Percentiles rank a stretch among this genome's conserved stretches.
Evolutionary conservation across 2,113 vertebrate species (phyloP).

Genomic region (Silurus asotus): DNA sequence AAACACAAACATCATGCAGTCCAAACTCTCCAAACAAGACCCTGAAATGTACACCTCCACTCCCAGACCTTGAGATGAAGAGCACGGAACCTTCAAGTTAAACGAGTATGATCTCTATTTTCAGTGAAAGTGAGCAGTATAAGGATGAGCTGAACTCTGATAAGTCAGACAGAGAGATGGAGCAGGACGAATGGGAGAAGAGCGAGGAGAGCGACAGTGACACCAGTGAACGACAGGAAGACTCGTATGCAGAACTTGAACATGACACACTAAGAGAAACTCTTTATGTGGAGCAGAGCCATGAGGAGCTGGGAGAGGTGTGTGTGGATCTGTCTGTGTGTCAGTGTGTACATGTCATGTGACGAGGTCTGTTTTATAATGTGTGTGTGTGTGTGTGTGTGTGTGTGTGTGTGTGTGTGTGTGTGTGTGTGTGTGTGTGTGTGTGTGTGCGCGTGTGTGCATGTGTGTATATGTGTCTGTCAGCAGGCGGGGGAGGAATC

Average conservation of each 20-base stretch:
- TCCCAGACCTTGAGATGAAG: not conserved
- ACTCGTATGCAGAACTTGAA: conserved; percentile 86
- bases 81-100: conserved; percentile 68
- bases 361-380: not conserved
- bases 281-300: conserved; percentile 85
- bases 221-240: conserved; percentile 93
- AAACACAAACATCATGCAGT: not conserved
- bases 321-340: conserved; percentile 42
- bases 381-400: conserved; percentile 17
- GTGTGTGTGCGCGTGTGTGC: conserved; percentile 17
- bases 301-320: conserved; percentile 95
- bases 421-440: conserved; percentile 7
- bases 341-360: conserved; percentile 20
- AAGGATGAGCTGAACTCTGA: conserved; percentile 97
- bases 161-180: conserved; percentile 94
- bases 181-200: conserved; percentile 95
- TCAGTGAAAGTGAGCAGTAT: conserved; percentile 88
- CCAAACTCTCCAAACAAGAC: not conserved
- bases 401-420: conserved; percentile 19
- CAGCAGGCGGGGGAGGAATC: conserved; percentile 90
- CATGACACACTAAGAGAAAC: conserved; percentile 85
- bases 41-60: not conserved
- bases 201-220: conserved; percentile 96
- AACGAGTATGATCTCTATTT: conserved; percentile 79
- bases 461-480: conserved; percentile 49